Evolutionary conservation across 2,888 invertebrate genomes (phyloP).

Genomic region (Leptinotarsa tumamoca): DNA sequence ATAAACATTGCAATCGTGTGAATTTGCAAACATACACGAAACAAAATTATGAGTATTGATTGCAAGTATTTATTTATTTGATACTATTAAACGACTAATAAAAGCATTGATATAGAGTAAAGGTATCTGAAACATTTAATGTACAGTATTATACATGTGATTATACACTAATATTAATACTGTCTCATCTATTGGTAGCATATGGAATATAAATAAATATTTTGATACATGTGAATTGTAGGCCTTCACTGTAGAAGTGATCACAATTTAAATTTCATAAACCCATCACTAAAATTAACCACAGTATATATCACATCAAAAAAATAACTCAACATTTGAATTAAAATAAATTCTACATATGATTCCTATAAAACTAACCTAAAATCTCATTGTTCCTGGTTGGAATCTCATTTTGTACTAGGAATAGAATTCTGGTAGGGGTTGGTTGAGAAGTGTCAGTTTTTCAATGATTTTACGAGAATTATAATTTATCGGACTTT

Average conservation of each 20-base stretch:
- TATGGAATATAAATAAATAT: background rate
- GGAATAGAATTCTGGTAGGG: background rate
- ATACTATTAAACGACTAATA: background rate
- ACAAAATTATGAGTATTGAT: conserved; percentile 10
- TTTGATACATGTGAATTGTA: background rate
- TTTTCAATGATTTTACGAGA: too few species aligned
- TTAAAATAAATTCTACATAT: background rate
- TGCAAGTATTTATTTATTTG: background rate
- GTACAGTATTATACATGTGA: conserved; percentile 5
- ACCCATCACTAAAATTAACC: background rate
- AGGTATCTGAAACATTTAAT: background rate
- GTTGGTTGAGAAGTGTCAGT: background rate
- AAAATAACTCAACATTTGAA: background rate
- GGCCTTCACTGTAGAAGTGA: background rate
- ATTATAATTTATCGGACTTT: too few species aligned
- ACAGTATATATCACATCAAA: background rate
- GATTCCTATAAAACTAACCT: background rate
- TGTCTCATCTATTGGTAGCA: background rate
- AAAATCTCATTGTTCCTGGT: background rate
- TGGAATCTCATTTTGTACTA: background rate
- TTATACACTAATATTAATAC: background rate
- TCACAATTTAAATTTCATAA: background rate
- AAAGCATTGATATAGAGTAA: background rate
- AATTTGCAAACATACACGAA: background rate
- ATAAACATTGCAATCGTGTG: background rate